Base-by-base conservation (phyloP, 1,140 invertebrate genomes). In the silkworm (Bombyx mori) region DNA sequence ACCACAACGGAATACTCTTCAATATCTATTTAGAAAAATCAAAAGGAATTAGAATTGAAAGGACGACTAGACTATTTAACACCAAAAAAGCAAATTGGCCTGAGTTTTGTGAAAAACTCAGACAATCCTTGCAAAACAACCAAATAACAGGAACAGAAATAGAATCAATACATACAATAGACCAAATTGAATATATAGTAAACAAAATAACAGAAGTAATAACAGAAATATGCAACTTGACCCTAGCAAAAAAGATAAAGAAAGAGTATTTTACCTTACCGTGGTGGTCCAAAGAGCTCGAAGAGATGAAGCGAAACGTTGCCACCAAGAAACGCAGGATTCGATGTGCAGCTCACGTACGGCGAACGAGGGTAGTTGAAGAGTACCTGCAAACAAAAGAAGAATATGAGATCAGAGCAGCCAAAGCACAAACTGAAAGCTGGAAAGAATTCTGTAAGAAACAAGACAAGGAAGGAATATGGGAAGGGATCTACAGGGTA, bases 241-340 rank as follows among this genome's bases (percentile, higher is more conserved):
- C 44, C 56, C 48, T 71, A 61, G 56, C 60, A 53, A 46, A 52
- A 64, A 66, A 47, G 18, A 61, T 44, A 47, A 26, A 7, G 3
- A 50, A 54, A 18, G 43, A 54, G 48, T 51, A 43, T 55, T n/a
- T 26, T 9, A 50, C 42, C 55, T 42, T 44, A 44, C 49, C 56
- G 4, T 58, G 56, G 56, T 58, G 49, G 56, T 55, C 54, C 12
- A 45, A 55, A n/a, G 12, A 55, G 8, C 12, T 18, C 12, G 12
- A 18, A 18, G 12, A 18, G 12, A 18, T 18, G 12, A 18, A 18
- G 12, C 12, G 12, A 18, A 18, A 18, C 12, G 12, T 18, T 18
- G 12, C 12, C 12, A 18, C 12, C 12, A 18, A 18, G 12, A 9
- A 42, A 7, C 26, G 52, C 8, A 42, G 52, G 6, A 52, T 52